These are phyloP conservation scores for Rana temporaria DNA, from an alignment of 2,113 vertebrate species.

Conservation along the genomic window DNA sequence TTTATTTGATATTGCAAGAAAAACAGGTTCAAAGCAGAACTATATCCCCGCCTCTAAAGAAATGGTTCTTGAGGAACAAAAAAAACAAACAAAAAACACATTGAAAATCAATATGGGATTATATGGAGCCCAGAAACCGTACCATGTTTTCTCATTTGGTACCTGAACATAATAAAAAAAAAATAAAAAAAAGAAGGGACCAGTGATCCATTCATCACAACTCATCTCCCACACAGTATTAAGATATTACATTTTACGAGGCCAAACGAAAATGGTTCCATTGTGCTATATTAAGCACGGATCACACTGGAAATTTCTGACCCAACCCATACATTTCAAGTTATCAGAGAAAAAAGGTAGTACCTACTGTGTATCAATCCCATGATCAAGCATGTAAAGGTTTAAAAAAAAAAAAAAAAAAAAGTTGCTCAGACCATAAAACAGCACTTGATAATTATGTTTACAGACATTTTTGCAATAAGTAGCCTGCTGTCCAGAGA, in stretches of 20 bases:
- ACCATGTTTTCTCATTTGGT: neutral
- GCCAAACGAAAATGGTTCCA: neutral
- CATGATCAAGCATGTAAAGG: neutral
- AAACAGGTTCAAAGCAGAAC: neutral
- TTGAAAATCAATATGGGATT: neutral
- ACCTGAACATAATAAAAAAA: neutral
- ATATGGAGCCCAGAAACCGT: neutral
- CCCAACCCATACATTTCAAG: conserved; percentile 4
- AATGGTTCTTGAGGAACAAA: neutral
- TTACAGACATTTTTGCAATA: neutral
- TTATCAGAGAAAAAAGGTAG: neutral
- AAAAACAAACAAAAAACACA: neutral
- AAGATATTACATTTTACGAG: neutral
- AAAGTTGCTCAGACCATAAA: conserved; percentile 1
- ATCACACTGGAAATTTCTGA: neutral
- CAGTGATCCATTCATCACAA: neutral
- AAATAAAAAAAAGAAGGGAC: too few species aligned
- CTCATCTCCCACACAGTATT: neutral
- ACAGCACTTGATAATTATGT: neutral
- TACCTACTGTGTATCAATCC: neutral
- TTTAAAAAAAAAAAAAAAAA: too few species aligned
- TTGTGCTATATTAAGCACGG: neutral
- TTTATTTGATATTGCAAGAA: neutral
- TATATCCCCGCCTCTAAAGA: neutral
- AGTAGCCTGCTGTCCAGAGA: neutral